Evolutionary conservation across 2,888 invertebrate species (phyloP).

Genomic region (Xestia c-nigrum): DNA sequence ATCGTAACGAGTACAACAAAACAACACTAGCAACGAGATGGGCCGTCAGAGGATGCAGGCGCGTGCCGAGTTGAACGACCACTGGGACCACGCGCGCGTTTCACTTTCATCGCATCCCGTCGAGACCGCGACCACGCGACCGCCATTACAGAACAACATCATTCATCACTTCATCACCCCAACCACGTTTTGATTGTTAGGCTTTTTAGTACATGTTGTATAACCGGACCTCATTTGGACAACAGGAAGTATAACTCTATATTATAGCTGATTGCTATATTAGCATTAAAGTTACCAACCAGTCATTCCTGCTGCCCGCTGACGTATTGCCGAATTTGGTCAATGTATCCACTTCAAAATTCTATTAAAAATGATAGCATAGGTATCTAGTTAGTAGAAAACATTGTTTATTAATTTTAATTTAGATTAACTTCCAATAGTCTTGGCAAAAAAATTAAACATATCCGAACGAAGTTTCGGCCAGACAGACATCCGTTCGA

Average conservation of each 20-base stretch:
- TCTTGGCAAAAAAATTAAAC: not conserved
- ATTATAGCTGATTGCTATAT: slow-evolving; percentile 8
- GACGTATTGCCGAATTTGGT: slow-evolving; percentile 1
- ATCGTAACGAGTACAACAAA: slow-evolving; percentile 75
- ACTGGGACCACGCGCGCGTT: slow-evolving; percentile 82
- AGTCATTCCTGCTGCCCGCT: not conserved
- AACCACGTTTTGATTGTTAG: slow-evolving; percentile 55
- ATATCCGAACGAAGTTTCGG: not conserved
- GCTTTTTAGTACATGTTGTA: slow-evolving; percentile 37
- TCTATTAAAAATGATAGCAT: not conserved
- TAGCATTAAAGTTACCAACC: not conserved
- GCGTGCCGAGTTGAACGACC: slow-evolving; percentile 91
- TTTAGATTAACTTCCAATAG: not conserved
- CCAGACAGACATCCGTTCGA: slow-evolving; percentile 29
- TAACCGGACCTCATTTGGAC: slow-evolving; percentile 32
- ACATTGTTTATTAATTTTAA: not conserved
- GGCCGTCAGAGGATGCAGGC: slow-evolving; percentile 80
- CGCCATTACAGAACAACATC: slow-evolving; percentile 70
- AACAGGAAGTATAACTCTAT: slow-evolving; percentile 20
- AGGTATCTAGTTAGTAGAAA: not conserved
- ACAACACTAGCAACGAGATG: slow-evolving; percentile 78
- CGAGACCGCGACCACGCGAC: slow-evolving; percentile 69
- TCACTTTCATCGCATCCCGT: slow-evolving; percentile 87
- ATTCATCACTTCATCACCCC: slow-evolving; percentile 72
- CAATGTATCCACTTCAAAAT: not conserved